These are phyloP conservation scores for Cliona cf. orientalis DNA, from an alignment of 37 sponge, comb jelly and placozoan genomes.

Conservation along the genomic window DNA sequence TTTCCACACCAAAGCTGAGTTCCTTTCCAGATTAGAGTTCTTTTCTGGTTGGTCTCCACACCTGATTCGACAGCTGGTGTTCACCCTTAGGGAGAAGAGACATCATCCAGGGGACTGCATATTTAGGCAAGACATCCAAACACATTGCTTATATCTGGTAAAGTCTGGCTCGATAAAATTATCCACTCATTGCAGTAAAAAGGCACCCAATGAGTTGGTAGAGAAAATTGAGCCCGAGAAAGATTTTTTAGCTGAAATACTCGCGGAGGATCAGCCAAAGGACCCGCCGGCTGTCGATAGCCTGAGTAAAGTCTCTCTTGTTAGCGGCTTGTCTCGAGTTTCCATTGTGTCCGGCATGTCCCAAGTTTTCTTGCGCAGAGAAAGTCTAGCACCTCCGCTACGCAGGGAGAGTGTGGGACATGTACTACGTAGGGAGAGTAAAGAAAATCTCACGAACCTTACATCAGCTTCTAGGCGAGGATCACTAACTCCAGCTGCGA, in stretches of 20 bases:
- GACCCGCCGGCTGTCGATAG: background rate
- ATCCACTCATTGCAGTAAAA: background rate
- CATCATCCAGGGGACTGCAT: slow-evolving; percentile 11
- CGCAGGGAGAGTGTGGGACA: background rate
- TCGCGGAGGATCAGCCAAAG: background rate
- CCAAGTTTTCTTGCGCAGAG: background rate
- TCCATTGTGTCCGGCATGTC: background rate
- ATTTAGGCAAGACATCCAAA: slow-evolving; percentile 7
- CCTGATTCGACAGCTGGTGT: background rate
- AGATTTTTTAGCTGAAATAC: slow-evolving; percentile 5
- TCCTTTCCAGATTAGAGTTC: background rate
- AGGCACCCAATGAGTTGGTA: background rate
- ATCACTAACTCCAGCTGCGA: background rate
- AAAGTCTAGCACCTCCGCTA: background rate
- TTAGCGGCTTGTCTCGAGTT: background rate
- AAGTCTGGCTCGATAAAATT: slow-evolving; percentile 13
- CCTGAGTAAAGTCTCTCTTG: background rate
- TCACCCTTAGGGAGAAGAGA: background rate
- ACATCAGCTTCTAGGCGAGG: too few relatives aligned
- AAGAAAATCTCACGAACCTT: background rate
- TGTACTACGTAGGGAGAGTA: background rate
- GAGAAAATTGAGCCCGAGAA: slow-evolving; percentile 21
- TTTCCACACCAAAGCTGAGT: slow-evolving; percentile 1
- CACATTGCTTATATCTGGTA: background rate
- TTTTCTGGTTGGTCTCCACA: background rate